phyloP scores from a whole-genome alignment of 2,888 invertebrate genomes.

The Pogonocherus hispidulus region DNA sequence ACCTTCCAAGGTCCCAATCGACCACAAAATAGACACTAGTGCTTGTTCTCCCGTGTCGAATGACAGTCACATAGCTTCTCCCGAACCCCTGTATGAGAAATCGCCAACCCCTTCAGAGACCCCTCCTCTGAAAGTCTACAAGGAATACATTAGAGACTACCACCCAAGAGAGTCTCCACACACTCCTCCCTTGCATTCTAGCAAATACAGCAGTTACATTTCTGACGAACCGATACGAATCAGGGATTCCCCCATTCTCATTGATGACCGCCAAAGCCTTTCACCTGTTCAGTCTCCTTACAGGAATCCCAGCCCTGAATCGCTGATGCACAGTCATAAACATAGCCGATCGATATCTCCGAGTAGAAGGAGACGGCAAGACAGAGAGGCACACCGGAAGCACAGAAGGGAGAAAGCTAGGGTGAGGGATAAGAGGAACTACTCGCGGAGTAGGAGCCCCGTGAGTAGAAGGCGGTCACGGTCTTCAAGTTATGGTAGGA shows the following conservation, averaged over 20 bases:
- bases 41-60: slow-evolving; percentile 68
- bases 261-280: slow-evolving; percentile 56
- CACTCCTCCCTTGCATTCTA: slow-evolving; percentile 71
- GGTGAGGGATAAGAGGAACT: slow-evolving; percentile 68
- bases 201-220: slow-evolving; percentile 42
- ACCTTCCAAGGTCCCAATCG: slow-evolving; percentile 40
- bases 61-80: slow-evolving; percentile 66
- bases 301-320: slow-evolving; percentile 64
- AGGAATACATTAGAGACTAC: slow-evolving; percentile 57
- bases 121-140: slow-evolving; percentile 64
- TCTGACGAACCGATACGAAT: slow-evolving; percentile 48
- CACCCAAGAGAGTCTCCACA: slow-evolving; percentile 75
- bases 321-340: slow-evolving; percentile 51
- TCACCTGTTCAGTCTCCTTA: slow-evolving; percentile 62
- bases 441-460: slow-evolving; percentile 75
- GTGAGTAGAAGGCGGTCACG: slow-evolving; percentile 73
- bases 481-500: slow-evolving; percentile 68
- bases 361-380: slow-evolving; percentile 60
- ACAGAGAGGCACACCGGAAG: slow-evolving; percentile 65
- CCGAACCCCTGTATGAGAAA: slow-evolving; percentile 57
- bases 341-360: slow-evolving; percentile 63
- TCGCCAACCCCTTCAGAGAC: slow-evolving; percentile 68
- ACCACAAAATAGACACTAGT: slow-evolving; percentile 61
- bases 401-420: slow-evolving; percentile 69
- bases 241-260: slow-evolving; percentile 58